Conservation (phyloP, 1,140 invertebrate species). For the Goniozus legneri region DNA sequence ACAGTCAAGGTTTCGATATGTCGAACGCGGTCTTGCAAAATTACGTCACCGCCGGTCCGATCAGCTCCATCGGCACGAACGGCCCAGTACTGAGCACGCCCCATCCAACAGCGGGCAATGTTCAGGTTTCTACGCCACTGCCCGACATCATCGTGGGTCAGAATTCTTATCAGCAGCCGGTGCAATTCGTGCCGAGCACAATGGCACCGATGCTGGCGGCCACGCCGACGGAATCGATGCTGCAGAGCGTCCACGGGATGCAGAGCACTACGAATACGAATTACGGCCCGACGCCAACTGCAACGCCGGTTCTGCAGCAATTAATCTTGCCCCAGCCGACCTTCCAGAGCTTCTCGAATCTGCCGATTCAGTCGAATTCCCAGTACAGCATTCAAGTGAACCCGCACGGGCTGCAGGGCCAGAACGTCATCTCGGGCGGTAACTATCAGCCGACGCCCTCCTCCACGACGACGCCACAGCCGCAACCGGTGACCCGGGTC, state of each 20-base stretch:
- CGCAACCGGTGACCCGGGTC: slow-evolving; percentile 5
- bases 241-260: slow-evolving; percentile 20
- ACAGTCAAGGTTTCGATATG: slow-evolving; percentile 47
- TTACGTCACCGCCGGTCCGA: slow-evolving; percentile 31
- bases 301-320: slow-evolving; percentile 22
- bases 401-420: slow-evolving; percentile 27
- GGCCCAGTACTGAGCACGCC: slow-evolving; percentile 27
- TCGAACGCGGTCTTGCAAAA: slow-evolving; percentile 43
- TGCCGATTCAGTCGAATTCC: slow-evolving; percentile 12
- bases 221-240: slow-evolving; percentile 17
- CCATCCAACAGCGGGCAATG: slow-evolving; percentile 6
- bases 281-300: neutral
- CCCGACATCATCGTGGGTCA: slow-evolving; percentile 48
- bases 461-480: slow-evolving; percentile 10
- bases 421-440: slow-evolving; percentile 20
- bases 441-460: slow-evolving; percentile 15
- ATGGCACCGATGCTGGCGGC: slow-evolving; percentile 38
- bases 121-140: slow-evolving; percentile 23
- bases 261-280: slow-evolving; percentile 27
- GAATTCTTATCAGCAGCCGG: slow-evolving; percentile 35
- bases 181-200: slow-evolving; percentile 40
- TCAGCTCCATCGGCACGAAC: slow-evolving; percentile 3
- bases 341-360: slow-evolving; percentile 28
- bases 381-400: slow-evolving; percentile 34
- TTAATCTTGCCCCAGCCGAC: slow-evolving; percentile 37